phyloP scores from a whole-genome alignment of 1,140 invertebrate genomes.

The Holcopasites calliopsidis region DNA sequence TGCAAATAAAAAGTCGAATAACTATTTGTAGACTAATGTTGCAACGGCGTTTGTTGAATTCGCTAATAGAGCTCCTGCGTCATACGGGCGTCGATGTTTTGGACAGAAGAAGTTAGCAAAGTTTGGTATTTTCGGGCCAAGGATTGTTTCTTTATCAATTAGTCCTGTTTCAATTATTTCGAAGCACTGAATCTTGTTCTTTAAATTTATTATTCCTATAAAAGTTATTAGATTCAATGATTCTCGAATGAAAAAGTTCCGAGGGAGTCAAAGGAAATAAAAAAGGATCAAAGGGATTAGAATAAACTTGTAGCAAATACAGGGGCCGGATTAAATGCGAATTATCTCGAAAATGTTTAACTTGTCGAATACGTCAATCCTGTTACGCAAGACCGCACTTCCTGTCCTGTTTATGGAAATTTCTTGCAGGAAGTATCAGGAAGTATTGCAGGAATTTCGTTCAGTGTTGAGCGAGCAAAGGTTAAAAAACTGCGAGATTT shows the following conservation, averaged over 20 bases:
- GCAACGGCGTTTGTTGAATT: not conserved
- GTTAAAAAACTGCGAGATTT: no score
- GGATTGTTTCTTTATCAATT: conserved; percentile 25
- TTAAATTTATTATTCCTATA: no score
- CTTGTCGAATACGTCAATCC: conserved; percentile 12
- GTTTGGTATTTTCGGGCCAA: conserved; percentile 65
- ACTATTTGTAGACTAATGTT: not conserved
- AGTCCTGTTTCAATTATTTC: not conserved
- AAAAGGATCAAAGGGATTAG: not conserved
- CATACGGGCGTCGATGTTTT: not conserved
- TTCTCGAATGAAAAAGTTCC: no score
- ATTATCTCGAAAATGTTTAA: conserved; percentile 29
- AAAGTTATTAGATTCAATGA: no score
- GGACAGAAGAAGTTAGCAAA: conserved; percentile 32
- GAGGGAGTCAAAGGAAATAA: no score
- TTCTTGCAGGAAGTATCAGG: not conserved
- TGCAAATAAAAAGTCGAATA: not conserved
- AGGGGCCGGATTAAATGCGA: not conserved
- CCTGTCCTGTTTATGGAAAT: conserved; percentile 5
- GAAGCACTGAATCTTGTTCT: no score
- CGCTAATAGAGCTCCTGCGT: not conserved
- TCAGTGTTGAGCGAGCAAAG: no score
- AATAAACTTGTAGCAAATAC: not conserved
- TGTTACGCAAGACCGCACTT: conserved; percentile 14
- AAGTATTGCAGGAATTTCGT: no score